Conservation (phyloP, 1,140 invertebrate genomes). For the Bathynomus jamesi region DNA sequence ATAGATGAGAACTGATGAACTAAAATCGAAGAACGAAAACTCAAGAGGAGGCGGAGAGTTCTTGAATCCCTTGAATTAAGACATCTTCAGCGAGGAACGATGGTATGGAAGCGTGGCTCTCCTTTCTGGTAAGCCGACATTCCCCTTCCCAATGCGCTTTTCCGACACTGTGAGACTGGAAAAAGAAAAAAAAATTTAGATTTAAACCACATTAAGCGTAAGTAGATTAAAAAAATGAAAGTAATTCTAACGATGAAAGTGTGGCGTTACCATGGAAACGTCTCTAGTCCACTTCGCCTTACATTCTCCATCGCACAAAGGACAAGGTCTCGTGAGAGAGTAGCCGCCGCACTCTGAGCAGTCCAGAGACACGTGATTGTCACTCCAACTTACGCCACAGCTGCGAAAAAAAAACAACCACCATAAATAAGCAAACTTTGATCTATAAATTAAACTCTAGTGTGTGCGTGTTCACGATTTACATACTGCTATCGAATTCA, state of each 20-base stretch:
- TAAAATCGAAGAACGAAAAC: too few relatives aligned
- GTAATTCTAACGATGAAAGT: too few relatives aligned
- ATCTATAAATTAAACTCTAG: too few relatives aligned
- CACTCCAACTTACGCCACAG: slow-evolving; percentile 72
- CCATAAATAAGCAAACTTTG: neutral
- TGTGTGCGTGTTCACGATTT: too few relatives aligned
- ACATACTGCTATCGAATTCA: too few relatives aligned
- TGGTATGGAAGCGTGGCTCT: slow-evolving; percentile 13
- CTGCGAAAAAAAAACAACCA: slow-evolving; percentile 44
- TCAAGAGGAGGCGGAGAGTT: slow-evolving; percentile 25
- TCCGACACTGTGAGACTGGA: slow-evolving; percentile 62
- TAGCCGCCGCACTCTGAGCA: slow-evolving; percentile 76
- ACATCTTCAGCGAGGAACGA: slow-evolving; percentile 24
- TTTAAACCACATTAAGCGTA: too few relatives aligned
- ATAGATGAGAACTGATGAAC: too few relatives aligned
- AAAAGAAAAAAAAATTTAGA: slow-evolving; percentile 40
- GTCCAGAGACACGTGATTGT: slow-evolving; percentile 67
- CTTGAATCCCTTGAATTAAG: slow-evolving; percentile 23
- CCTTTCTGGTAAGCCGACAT: slow-evolving; percentile 46
- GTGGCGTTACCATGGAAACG: slow-evolving; percentile 64
- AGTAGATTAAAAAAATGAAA: too few relatives aligned
- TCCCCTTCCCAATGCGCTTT: slow-evolving; percentile 65
- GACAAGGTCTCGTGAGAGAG: slow-evolving; percentile 64
- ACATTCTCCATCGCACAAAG: slow-evolving; percentile 66
- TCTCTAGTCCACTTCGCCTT: slow-evolving; percentile 65